Base-by-base conservation (phyloP, 2,113 vertebrate genomes). In the Dryoscopus gambensis region DNA sequence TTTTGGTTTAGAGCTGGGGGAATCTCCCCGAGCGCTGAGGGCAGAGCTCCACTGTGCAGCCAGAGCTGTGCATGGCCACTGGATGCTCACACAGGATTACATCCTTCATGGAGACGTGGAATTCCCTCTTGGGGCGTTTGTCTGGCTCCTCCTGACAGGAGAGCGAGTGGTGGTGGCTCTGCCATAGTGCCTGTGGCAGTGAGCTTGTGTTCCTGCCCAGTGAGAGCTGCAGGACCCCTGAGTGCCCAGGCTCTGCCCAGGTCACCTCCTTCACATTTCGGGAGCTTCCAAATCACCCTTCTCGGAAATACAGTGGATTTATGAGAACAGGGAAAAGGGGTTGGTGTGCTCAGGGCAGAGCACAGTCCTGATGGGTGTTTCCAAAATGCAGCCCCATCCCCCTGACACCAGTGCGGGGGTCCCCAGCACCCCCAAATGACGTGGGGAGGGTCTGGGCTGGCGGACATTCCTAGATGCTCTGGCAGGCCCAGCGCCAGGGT, bases 81-180 rank as follows among this genome's bases (percentile, higher is more conserved):
- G 0, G 67, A 4, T 20, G 44, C 59, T 64, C 70, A 2, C 1
- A 1, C 1, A 7, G 80, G n/a, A 2, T 1, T 23, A 1, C 2
- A 2, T 27, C n/a, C 31, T 53, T 24, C 13, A 2, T 0, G 3
- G 70, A 28, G 39, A 37, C 0, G 1, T 21, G 67, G 35, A 39
- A 7, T 83, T 80, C 47, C 68, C 62, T 57, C 76, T 28, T 0
- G 0, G 6, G n/a, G 69, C 9, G 5, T 40, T 11, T 4, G 0
- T 21, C 31, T 35, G 56, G 6, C 59, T 33, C 18, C 40, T 62
- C n/a, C 68, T 55, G 53, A 31, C 0, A 7, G 40, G 40, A 31
- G 19, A 37, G 28, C 0, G 2, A 23, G 83, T 1, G 3, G 11
- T 5, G 5, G 18, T 9, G 5, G 35, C 56, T 91, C 31, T 25